Percentiles rank a stretch among this genome's conserved stretches.
These are phyloP conservation scores for Ctenodactylus gundi DNA, from an alignment of 2,113 vertebrate genomes.

Conservation along the genomic window DNA sequence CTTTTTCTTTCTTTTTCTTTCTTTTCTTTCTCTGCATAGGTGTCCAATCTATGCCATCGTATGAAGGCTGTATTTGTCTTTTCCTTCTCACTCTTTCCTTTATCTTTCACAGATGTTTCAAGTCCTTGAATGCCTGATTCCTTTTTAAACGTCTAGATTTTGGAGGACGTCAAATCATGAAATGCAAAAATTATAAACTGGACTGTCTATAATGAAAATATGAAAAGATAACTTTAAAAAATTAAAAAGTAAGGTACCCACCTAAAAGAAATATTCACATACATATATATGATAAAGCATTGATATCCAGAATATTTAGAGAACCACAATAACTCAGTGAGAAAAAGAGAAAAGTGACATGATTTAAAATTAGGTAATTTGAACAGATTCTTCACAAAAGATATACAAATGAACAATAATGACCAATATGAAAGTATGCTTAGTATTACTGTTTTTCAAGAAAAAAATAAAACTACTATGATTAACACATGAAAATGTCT, in stretches of 20 bases:
- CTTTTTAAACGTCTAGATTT: not conserved
- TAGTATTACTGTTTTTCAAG: constrained; percentile 14
- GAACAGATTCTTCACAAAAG: not conserved
- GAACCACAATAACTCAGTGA: constrained; percentile 4
- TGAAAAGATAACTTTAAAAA: not conserved
- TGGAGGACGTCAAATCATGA: not conserved
- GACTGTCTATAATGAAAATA: constrained; percentile 30
- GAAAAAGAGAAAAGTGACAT: not conserved
- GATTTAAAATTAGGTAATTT: not conserved
- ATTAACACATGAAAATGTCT: not conserved
- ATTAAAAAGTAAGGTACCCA: not conserved
- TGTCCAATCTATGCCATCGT: not conserved
- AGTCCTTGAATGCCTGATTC: constrained; percentile 7
- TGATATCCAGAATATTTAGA: not conserved
- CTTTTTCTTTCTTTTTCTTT: not conserved
- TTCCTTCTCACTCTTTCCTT: not conserved
- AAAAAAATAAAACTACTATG: not conserved
- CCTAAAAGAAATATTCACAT: constrained; percentile 12
- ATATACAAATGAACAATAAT: not conserved
- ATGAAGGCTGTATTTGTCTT: not conserved
- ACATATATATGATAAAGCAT: not conserved
- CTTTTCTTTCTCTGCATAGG: not conserved
- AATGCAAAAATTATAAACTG: constrained; percentile 2
- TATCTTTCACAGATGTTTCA: not conserved
- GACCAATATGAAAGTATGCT: not conserved